Percentiles rank a stretch among this genome's conserved stretches.
phyloP scores from a whole-genome alignment of 92 coral and sea anemone genomes.

The Porites divaricata region DNA sequence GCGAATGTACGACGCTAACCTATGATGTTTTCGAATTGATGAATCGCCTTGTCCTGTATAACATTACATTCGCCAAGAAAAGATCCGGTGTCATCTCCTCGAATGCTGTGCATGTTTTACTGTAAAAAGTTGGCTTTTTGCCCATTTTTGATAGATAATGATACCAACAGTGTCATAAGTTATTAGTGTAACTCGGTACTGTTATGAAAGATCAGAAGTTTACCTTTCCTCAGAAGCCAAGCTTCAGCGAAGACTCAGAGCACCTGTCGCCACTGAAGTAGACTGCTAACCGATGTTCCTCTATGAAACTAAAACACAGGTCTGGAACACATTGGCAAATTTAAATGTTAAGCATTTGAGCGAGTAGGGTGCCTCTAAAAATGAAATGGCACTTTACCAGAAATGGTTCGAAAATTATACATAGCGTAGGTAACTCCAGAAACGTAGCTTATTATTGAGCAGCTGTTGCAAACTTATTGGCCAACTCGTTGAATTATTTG shows the following conservation, averaged over 20 bases:
- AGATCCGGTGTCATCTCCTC: neutral
- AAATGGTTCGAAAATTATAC: neutral
- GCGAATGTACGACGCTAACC: no score
- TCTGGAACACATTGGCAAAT: neutral
- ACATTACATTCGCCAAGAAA: no score
- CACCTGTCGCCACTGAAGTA: no score
- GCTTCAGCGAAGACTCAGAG: neutral
- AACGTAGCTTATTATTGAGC: neutral
- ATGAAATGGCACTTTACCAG: slow-evolving; percentile 10
- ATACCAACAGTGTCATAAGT: neutral
- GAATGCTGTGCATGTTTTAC: neutral
- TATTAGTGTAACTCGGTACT: neutral
- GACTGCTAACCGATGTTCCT: no score
- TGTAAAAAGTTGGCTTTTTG: neutral
- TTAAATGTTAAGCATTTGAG: neutral
- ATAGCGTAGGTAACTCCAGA: neutral
- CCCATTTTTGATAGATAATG: neutral
- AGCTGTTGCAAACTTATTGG: no score
- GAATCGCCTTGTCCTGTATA: no score
- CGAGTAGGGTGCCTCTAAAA: slow-evolving; percentile 2
- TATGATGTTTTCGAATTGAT: no score
- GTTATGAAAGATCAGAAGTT: neutral
- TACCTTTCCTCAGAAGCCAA: neutral
- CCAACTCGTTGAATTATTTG: no score
- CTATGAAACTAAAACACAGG: no score